These are phyloP conservation scores for Therioaphis trifolii DNA, from an alignment of 2,888 invertebrate genomes.

Conservation along the genomic window DNA sequence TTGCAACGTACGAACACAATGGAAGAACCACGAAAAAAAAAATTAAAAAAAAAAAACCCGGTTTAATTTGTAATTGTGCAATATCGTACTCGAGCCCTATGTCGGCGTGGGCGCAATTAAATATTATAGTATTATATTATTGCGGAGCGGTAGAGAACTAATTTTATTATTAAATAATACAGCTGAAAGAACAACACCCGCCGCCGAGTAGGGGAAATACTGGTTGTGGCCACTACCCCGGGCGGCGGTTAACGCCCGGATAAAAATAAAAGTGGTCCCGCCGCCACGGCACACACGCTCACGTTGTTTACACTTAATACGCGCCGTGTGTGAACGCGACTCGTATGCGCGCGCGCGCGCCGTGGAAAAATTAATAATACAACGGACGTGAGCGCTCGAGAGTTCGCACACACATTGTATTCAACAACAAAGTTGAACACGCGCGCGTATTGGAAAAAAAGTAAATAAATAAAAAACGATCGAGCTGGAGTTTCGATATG, in stretches of 20 bases:
- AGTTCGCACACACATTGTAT: no score
- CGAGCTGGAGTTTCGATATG: constrained; percentile 23
- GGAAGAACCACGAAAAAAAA: neutral
- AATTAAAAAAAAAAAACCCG: neutral
- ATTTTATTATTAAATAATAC: constrained; percentile 1
- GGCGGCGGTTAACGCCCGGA: constrained; percentile 44
- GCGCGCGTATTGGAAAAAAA: no score
- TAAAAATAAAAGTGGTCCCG: constrained; percentile 59
- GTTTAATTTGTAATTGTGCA: neutral
- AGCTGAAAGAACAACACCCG: neutral
- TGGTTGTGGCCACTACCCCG: constrained; percentile 39
- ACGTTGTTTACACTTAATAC: constrained; percentile 2
- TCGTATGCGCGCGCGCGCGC: neutral
- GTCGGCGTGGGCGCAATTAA: neutral
- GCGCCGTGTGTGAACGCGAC: neutral
- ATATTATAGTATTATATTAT: neutral
- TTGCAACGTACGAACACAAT: neutral
- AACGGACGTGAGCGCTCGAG: neutral
- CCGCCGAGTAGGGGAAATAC: constrained; percentile 22
- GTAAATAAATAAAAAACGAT: constrained; percentile 11
- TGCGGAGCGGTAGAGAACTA: neutral
- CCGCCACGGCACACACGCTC: neutral
- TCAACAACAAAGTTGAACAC: no score
- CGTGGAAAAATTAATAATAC: neutral
- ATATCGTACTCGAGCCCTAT: neutral